A percentile compares a stretch with the other conserved stretches of the same genome.
Evolutionary conservation across 2,113 vertebrate genomes (phyloP).

Genomic region (Protobothrops mucrosquamatus): DNA sequence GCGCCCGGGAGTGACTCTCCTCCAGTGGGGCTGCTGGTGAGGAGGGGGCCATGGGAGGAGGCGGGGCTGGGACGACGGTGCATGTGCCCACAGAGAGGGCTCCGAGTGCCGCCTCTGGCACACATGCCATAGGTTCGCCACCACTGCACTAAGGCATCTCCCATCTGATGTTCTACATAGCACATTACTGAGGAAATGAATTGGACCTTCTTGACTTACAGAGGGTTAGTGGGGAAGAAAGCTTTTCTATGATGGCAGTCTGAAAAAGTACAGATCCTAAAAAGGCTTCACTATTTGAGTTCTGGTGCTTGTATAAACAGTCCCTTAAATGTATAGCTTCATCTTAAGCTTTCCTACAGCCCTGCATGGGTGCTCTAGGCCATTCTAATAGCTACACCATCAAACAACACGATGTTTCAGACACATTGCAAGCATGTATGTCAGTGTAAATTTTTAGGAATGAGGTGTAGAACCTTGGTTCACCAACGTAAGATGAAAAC

Average conservation of each 20-base stretch:
- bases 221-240: not conserved
- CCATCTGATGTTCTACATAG: not conserved
- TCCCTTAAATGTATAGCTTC: not conserved
- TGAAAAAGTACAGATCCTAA: not conserved
- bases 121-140: too few relatives aligned
- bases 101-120: too few relatives aligned
- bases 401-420: not conserved
- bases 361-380: not conserved
- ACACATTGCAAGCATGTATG: not conserved
- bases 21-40: too few relatives aligned
- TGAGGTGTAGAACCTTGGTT: not conserved
- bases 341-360: not conserved
- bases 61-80: too few relatives aligned
- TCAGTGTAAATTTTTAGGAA: constrained; percentile 6
- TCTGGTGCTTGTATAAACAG: not conserved
- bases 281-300: not conserved
- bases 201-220: not conserved
- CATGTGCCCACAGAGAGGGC: too few relatives aligned
- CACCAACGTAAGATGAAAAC: not conserved
- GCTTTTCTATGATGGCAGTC: not conserved
- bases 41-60: too few relatives aligned
- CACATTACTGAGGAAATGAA: not conserved
- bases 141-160: too few relatives aligned
- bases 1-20: too few relatives aligned
- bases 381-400: not conserved